Conservation (phyloP, 2,113 vertebrate species). For the Psilopogon haemacephalus region DNA sequence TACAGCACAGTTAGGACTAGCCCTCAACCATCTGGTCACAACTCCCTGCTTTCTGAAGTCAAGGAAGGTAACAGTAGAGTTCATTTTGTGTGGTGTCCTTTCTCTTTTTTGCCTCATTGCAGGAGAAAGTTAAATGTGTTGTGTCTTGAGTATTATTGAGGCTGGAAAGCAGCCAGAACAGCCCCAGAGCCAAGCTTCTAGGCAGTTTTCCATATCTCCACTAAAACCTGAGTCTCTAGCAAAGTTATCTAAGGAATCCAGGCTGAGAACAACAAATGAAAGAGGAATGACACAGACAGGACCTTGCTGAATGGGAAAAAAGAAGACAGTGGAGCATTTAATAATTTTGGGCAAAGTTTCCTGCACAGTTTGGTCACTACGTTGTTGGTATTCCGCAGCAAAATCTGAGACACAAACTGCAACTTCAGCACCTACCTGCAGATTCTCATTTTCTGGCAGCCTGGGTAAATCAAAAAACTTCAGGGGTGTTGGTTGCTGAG, state of each 20-base stretch:
- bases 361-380: neutral
- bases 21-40: neutral
- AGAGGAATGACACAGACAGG: conserved; percentile 30
- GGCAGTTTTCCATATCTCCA: conserved; percentile 42
- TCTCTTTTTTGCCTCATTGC: neutral
- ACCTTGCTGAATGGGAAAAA: neutral
- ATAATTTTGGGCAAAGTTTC: neutral
- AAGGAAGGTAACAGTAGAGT: neutral
- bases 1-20: neutral
- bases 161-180: conserved; percentile 23
- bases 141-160: neutral
- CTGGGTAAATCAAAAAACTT: neutral
- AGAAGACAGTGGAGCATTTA: neutral
- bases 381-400: neutral
- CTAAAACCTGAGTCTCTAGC: neutral
- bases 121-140: neutral
- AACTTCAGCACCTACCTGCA: neutral
- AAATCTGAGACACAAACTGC: neutral
- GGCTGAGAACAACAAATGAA: conserved; percentile 1
- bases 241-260: conserved; percentile 55
- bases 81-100: neutral
- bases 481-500: no score
- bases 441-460: neutral
- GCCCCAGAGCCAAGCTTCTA: neutral
- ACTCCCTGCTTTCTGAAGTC: neutral